A percentile compares a stretch with the other conserved stretches of the same genome.
These are phyloP conservation scores for Pycnonotus jocosus DNA, from an alignment of 2,113 vertebrate genomes.

Conservation along the genomic window DNA sequence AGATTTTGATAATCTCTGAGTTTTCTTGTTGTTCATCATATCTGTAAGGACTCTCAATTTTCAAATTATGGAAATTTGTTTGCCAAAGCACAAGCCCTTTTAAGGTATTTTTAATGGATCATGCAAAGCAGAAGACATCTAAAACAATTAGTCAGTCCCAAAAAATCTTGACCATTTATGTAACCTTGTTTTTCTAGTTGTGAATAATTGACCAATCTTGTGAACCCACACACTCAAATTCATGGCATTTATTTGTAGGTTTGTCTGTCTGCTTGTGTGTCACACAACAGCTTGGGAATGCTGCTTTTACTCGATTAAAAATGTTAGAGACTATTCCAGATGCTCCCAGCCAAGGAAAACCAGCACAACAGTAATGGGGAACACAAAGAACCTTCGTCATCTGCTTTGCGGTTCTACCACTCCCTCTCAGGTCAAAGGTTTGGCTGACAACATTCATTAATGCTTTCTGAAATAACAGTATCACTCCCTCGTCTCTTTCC, in stretches of 20 bases:
- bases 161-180: constrained; percentile 44
- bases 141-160: constrained; percentile 6
- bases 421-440: constrained; percentile 20
- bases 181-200: constrained; percentile 35
- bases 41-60: not conserved
- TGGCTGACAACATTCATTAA: constrained; percentile 1
- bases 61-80: not conserved
- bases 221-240: constrained; percentile 12
- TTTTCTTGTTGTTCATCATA: not conserved
- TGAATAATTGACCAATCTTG: constrained; percentile 8
- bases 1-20: not conserved
- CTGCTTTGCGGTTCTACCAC: not conserved
- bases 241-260: constrained; percentile 20
- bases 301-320: constrained; percentile 1
- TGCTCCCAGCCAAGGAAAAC: constrained; percentile 7
- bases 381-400: not conserved
- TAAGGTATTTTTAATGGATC: constrained; percentile 22
- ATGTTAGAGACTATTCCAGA: not conserved
- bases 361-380: not conserved
- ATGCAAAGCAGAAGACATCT: not conserved
- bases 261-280: not conserved
- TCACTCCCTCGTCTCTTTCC: not conserved
- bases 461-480: constrained; percentile 18
- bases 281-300: not conserved
- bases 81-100: not conserved